Percentiles rank a stretch among this genome's conserved stretches.
Evolutionary conservation across 2,113 vertebrate genomes (phyloP).

Genomic region (Kobus ellipsiprymnus): DNA sequence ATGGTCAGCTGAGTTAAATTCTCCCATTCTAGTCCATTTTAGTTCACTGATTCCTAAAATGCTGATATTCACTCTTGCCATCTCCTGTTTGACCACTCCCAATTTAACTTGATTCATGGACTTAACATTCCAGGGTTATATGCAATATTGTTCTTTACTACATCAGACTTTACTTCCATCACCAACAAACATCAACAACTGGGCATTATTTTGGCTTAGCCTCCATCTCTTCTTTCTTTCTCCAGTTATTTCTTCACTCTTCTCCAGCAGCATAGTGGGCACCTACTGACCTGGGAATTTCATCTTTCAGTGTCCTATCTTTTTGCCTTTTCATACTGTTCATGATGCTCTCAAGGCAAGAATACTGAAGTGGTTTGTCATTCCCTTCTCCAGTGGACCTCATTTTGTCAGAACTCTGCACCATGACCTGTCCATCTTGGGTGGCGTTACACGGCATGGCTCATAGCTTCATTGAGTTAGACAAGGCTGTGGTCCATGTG

Average conservation of each 20-base stretch:
- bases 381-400: background rate
- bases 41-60: background rate
- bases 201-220: background rate
- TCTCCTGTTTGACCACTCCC: background rate
- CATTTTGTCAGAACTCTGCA: background rate
- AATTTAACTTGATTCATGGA: background rate
- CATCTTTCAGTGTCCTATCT: background rate
- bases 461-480: background rate
- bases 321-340: background rate
- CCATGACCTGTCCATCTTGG: background rate
- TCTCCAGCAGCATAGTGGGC: background rate
- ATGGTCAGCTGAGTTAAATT: background rate
- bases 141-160: background rate
- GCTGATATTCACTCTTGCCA: background rate
- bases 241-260: background rate
- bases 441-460: fast-evolving
- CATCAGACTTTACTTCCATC: background rate
- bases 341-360: background rate
- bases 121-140: background rate
- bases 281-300: background rate
- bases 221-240: background rate
- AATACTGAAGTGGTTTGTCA: background rate
- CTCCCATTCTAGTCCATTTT: background rate
- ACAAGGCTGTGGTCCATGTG: background rate
- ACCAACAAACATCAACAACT: background rate